These are phyloP conservation scores for Zelleria hepariella DNA, from an alignment of 2,888 invertebrate genomes.

Conservation along the genomic window DNA sequence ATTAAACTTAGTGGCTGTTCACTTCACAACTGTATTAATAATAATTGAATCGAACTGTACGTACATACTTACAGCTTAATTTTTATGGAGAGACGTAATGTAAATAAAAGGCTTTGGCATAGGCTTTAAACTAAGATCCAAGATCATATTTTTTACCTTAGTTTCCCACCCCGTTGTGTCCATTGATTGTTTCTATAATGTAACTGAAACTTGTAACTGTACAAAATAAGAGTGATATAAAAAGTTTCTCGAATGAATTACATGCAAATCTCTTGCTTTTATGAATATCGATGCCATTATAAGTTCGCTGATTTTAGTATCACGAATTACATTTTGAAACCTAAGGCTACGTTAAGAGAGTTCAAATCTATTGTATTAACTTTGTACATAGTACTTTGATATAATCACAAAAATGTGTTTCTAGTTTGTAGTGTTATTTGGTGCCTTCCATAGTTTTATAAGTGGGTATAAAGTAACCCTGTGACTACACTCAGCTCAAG, in stretches of 20 bases:
- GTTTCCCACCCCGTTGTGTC: background rate
- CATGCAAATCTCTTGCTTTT: background rate
- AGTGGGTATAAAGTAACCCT: background rate
- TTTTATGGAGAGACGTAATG: no score
- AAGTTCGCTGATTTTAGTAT: background rate
- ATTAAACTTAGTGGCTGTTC: no score
- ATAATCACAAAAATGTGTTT: no score
- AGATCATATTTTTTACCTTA: background rate
- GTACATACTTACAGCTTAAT: no score
- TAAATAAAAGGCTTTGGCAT: background rate
- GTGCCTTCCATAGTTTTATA: constrained; percentile 43
- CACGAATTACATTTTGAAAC: no score
- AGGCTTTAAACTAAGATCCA: background rate
- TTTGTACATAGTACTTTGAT: background rate
- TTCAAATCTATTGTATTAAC: background rate
- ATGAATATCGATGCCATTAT: background rate
- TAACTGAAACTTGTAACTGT: background rate
- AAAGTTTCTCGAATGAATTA: background rate
- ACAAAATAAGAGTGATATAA: background rate
- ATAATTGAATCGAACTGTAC: no score
- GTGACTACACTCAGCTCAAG: background rate
- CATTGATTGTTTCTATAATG: background rate
- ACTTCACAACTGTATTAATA: no score
- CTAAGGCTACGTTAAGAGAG: no score
- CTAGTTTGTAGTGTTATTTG: constrained; percentile 18